Evolutionary conservation across 2,888 invertebrate species (phyloP), one percentile per base, ranked within the genome.

Genomic region (Temnothorax ravouxi): DNA sequence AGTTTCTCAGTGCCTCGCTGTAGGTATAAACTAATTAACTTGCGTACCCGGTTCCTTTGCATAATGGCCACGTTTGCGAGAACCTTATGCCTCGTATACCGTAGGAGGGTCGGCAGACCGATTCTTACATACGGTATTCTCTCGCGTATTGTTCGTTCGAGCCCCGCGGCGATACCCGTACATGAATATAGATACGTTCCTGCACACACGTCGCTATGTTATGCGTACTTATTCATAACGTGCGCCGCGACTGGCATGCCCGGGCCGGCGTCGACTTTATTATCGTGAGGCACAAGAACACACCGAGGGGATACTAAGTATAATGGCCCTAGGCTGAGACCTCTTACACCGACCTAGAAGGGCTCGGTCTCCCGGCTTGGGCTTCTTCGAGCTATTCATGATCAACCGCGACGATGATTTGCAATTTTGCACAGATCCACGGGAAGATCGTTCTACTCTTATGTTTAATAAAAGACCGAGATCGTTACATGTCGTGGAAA

Each of bases 21-120:
- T 56, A 74, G 86, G 86, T 75, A 88, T 86, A 88, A 89, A 88
- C 88, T 90, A 91, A 92, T 92, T 91, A 91, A 90, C 86, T 88
- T 86, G 87, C 88, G 86, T 80, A 85, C 81, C 83, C 81, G 84
- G 88, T 87, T 87, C 80, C 84, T 90, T 88, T 85, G 87, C 88
- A 88, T 90, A 91, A 90, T 90, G 85, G 89, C 83, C 86, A 82
- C 84, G 87, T 85, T 66, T 72, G 69, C 84, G 85, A 77, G 87
- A 89, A 86, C 81, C 86, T 81, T 80, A 38, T 64, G 69, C 84
- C 64, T 77, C 71, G 82, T 79, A 82, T 79, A 82, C 86, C 84
- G 86, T 56, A 81, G 82, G 85, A 81, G 67, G 79, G 59, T 44
- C 69, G 79, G 80, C 62, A 29, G 83, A 44, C 64, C 77, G 83